A percentile compares a stretch with the other conserved stretches of the same genome.
Conservation (phyloP, 2,113 vertebrate genomes). For the human region GRCh38 chr5:114749501-114750000, state of each 20-base stretch:
- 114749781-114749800: constrained; percentile 11
- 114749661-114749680: neutral
- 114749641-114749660: neutral
- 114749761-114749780: constrained; percentile 16
- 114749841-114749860: neutral
- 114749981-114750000: neutral
- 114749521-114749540: constrained; percentile 16
- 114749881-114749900: neutral
- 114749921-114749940: neutral
- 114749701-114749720: neutral
- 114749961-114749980: neutral
- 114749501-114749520: neutral
- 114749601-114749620: neutral
- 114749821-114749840: neutral
- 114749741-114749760: neutral
- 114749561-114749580: constrained; percentile 20
- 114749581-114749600: constrained; percentile 33
- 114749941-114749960: neutral
- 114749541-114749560: constrained; percentile 1
- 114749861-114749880: neutral
- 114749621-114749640: constrained; percentile 4
- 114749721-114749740: neutral
- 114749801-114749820: neutral
- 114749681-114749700: constrained; percentile 9
- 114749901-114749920: neutral